These are phyloP conservation scores for Hoplodrina ambigua DNA, from an alignment of 2,888 invertebrate species.

Conservation along the genomic window DNA sequence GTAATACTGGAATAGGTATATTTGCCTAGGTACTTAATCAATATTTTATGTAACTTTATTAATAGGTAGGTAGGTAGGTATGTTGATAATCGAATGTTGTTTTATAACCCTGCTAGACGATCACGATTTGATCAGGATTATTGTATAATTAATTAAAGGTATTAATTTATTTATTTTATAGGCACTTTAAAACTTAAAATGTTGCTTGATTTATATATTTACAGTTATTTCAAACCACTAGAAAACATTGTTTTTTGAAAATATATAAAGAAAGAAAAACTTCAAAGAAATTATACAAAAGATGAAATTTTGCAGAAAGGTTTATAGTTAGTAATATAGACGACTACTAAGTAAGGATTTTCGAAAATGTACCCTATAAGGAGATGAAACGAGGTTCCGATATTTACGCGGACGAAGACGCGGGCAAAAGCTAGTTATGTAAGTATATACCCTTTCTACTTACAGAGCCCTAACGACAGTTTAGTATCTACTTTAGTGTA, in stretches of 20 bases:
- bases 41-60: constrained; percentile 38
- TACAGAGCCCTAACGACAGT: neutral
- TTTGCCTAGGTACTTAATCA: constrained; percentile 14
- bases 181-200: neutral
- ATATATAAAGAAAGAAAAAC: too few relatives aligned
- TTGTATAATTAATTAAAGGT: constrained; percentile 24
- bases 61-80: constrained; percentile 6
- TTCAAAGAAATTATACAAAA: too few relatives aligned
- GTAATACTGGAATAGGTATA: constrained; percentile 5
- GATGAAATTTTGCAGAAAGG: too few relatives aligned
- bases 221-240: neutral
- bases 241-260: too few relatives aligned
- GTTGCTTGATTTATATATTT: neutral
- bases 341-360: too few relatives aligned
- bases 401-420: too few relatives aligned
- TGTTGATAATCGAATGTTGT: constrained; percentile 41
- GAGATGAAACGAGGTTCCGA: too few relatives aligned
- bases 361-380: too few relatives aligned
- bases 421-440: too few relatives aligned
- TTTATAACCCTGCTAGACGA: constrained; percentile 25
- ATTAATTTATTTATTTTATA: neutral
- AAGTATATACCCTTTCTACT: neutral
- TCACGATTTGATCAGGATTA: constrained; percentile 49
- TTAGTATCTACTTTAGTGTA: neutral
- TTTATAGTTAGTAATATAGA: too few relatives aligned